Conservation (phyloP, 2,113 vertebrate species). For the Aptenodytes forsteri region DNA sequence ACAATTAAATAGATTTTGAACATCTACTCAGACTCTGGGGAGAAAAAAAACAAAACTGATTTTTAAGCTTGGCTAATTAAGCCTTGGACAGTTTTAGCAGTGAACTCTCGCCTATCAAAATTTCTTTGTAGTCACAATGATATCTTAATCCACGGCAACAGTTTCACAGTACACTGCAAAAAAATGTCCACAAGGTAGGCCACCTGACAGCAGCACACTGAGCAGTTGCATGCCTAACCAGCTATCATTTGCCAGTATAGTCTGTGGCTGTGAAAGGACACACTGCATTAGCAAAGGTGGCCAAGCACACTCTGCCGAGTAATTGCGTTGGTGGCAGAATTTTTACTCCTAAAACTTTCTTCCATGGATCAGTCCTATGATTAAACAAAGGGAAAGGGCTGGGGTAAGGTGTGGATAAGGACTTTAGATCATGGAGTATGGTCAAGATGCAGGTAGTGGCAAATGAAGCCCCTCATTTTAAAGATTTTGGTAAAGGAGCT, state of each 20-base stretch:
- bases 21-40: not conserved
- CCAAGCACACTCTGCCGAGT: not conserved
- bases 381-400: not conserved
- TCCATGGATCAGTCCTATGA: not conserved
- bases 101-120: not conserved
- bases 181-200: not conserved
- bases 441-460: not conserved
- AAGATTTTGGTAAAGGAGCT: not conserved
- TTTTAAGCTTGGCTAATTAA: not conserved
- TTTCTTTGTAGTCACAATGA: not conserved
- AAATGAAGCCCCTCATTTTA: not conserved
- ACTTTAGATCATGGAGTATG: not conserved
- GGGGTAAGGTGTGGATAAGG: not conserved
- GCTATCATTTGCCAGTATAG: not conserved
- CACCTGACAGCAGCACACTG: not conserved
- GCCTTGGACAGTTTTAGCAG: not conserved
- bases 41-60: not conserved
- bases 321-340: not conserved
- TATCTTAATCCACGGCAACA: not conserved
- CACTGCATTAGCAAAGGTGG: not conserved
- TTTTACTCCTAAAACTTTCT: not conserved
- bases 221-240: not conserved
- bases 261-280: not conserved
- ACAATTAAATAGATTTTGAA: not conserved
- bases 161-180: not conserved